phyloP scores from a whole-genome alignment of 2,113 vertebrate genomes.

The Panthera leo region DNA sequence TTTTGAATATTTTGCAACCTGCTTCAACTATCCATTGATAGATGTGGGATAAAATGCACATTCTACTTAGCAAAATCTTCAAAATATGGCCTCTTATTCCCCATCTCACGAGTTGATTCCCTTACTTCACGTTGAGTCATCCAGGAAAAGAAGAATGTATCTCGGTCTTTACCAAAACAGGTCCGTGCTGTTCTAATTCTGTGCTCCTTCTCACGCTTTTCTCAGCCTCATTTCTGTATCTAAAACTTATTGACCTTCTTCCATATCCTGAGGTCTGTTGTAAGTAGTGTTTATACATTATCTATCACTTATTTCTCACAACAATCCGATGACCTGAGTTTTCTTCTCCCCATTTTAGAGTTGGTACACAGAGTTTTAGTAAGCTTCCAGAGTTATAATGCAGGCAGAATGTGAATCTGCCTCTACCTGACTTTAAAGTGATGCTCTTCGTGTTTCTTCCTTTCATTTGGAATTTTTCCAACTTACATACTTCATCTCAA shows the following conservation, averaged over 20 bases:
- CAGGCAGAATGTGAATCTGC: background rate
- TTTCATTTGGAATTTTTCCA: background rate
- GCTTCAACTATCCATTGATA: background rate
- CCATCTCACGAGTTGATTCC: background rate
- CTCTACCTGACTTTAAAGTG: background rate
- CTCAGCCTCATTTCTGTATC: background rate
- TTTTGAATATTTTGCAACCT: background rate
- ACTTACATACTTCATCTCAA: background rate
- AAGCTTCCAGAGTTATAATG: background rate
- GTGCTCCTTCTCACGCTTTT: background rate
- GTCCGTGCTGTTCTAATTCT: background rate
- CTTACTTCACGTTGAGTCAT: background rate
- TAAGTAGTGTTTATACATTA: background rate
- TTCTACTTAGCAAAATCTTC: background rate
- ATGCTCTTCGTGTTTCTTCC: background rate
- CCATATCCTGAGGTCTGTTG: background rate
- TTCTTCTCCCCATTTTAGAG: background rate
- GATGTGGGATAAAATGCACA: background rate
- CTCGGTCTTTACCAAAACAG: background rate
- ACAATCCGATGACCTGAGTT: background rate
- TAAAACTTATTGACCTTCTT: background rate
- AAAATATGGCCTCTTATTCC: background rate
- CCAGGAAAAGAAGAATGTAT: background rate
- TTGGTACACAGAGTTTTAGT: background rate
- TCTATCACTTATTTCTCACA: background rate